A percentile compares a stretch with the other conserved stretches of the same genome.
Conservation (phyloP, 2,888 invertebrate species). For the Amphipyra berbera region DNA sequence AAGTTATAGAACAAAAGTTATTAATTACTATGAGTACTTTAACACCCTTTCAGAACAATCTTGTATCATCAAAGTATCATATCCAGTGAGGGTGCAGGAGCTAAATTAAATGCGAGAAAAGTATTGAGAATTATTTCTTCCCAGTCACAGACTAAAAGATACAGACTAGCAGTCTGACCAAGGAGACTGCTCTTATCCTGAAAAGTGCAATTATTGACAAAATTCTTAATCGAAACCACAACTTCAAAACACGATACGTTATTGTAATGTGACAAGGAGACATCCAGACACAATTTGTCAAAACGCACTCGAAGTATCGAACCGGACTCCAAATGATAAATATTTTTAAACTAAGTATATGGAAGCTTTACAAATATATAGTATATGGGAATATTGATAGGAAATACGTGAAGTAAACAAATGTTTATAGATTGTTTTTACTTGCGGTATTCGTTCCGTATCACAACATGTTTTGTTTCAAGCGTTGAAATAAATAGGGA, state of each 20-base stretch:
- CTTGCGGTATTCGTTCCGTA: constrained; percentile 26
- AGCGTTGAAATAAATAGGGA: constrained; percentile 18
- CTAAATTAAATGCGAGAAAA: too few species aligned
- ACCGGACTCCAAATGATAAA: constrained; percentile 20
- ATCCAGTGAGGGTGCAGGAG: too few species aligned
- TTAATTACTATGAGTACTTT: too few species aligned
- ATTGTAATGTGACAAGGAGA: constrained; percentile 38
- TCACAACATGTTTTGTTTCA: constrained; percentile 47
- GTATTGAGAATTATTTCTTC: too few species aligned
- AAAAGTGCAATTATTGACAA: constrained; percentile 61
- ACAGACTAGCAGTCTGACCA: too few species aligned
- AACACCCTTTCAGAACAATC: too few species aligned
- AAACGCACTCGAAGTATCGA: constrained; percentile 43
- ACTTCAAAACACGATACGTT: constrained; percentile 33
- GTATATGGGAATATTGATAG: constrained; percentile 26
- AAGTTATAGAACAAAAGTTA: too few species aligned
- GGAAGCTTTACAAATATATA: constrained; percentile 27
- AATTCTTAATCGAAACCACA: constrained; percentile 62
- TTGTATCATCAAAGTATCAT: too few species aligned
- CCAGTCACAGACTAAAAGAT: too few species aligned
- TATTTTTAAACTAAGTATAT: constrained; percentile 44
- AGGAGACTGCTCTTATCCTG: constrained; percentile 52
- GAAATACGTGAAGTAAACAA: constrained; percentile 27
- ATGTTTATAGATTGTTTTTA: constrained; percentile 36
- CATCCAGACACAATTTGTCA: constrained; percentile 56